A percentile compares a stretch with the other conserved stretches of the same genome.
Evolutionary conservation across 2,888 invertebrate genomes (phyloP).

Genomic region (Arge pagana): DNA sequence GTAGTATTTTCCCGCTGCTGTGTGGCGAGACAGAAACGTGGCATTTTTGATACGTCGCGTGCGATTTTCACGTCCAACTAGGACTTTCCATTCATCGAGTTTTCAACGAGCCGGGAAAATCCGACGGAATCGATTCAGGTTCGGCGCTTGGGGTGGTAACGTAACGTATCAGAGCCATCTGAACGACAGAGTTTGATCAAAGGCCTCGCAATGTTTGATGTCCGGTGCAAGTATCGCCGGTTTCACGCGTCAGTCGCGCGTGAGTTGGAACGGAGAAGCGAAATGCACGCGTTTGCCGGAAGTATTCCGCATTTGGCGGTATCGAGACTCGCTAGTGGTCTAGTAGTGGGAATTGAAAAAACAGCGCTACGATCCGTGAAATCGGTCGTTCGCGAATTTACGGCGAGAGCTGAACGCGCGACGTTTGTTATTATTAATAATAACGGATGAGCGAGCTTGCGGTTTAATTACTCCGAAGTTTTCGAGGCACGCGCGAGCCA

Average conservation of each 20-base stretch:
- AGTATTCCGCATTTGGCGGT: background rate
- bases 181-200: slow-evolving; percentile 56
- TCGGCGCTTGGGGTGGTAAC: too few relatives aligned
- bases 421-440: background rate
- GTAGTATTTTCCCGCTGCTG: too few relatives aligned
- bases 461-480: too few relatives aligned
- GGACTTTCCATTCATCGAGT: too few relatives aligned
- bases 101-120: too few relatives aligned
- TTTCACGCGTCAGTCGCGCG: slow-evolving; percentile 39
- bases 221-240: slow-evolving; percentile 50
- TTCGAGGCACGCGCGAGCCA: too few relatives aligned
- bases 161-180: slow-evolving; percentile 56
- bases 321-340: background rate
- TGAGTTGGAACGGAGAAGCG: slow-evolving; percentile 1
- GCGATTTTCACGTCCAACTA: too few relatives aligned
- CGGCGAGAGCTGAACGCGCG: background rate
- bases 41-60: too few relatives aligned
- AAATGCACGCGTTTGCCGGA: background rate
- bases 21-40: too few relatives aligned
- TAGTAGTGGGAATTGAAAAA: background rate
- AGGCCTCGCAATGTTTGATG: slow-evolving; percentile 54
- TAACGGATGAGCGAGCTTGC: too few relatives aligned
- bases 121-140: too few relatives aligned
- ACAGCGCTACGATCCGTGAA: too few relatives aligned
- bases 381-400: background rate